Base-by-base conservation (phyloP, 2,888 invertebrate species). In the Diadegma fenestrale region DNA sequence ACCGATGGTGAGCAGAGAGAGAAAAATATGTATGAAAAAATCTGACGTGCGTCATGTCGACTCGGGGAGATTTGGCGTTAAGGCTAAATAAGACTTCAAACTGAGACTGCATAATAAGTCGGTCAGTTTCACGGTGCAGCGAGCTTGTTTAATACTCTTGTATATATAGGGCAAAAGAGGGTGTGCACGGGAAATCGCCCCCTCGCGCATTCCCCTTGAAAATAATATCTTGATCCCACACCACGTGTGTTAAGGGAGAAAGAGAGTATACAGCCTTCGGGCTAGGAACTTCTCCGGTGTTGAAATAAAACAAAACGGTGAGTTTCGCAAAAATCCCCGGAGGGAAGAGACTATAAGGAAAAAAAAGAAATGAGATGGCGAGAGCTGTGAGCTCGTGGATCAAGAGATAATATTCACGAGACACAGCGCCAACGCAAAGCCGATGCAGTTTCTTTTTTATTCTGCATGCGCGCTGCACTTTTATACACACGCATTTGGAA, bases 191-290 rank as follows among this genome's bases (percentile, higher is more conserved):
- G 69, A 85, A 82, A 82, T 76, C 63, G 41, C 33, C 43, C 45
- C 63, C 51, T 72, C 48, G 69, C 2, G 71, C 51, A 75, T 79
- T 76, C 66, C 58, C 79, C 82, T 71, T 19, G 85, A 41, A 85
- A 85, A 82, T 85, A 85, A 85, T 85, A 85, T 85, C 85, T 85
- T 85, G 82, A 85, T 85, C 85, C 71, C 82, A 48, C 75, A 71
- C 43, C 76, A 66, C 37, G 51, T 37, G 75, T 63, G 75, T 63
- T 58, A 61, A 3, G 30, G 58, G 26, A 58, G 14, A 14, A 33
- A 33, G 68, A 51, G 48, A 64, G 22, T 64, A 58, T 33, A 33
- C 6, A 33, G 71, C 82, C 75, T 54, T 58, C 69, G 75, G 69
- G 81, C 80, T 66, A 30, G 33, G 22, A 72, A 73, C 73, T 71